These are phyloP conservation scores for Micromesistius poutassou DNA, from an alignment of 2,797 vertebrate genomes.

Conservation along the genomic window DNA sequence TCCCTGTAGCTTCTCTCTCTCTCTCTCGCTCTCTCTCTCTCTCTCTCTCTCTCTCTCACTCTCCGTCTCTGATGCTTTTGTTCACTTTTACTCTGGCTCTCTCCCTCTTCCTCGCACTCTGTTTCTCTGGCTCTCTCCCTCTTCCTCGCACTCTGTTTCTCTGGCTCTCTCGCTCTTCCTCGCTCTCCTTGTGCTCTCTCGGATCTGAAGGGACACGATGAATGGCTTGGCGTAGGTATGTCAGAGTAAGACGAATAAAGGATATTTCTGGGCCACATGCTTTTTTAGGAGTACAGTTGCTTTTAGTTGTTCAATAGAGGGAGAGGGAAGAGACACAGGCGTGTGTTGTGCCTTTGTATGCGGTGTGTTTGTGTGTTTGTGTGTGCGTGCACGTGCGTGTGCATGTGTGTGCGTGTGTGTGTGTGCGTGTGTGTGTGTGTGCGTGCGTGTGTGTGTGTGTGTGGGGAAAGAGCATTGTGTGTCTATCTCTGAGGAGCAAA, in stretches of 20 bases:
- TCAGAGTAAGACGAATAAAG: conserved; percentile 48
- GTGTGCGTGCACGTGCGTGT: not conserved
- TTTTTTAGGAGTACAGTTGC: conserved; percentile 42
- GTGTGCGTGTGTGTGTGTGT: conserved; percentile 14
- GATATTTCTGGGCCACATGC: conserved; percentile 58
- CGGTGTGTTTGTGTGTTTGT: not conserved
- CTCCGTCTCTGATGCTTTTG: not conserved
- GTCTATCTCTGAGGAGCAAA: conserved; percentile 58
- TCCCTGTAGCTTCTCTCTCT: conserved; percentile 7
- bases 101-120: too few relatives aligned
- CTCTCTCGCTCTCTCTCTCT: not conserved
- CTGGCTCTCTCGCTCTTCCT: not conserved
- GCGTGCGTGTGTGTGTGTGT: not conserved
- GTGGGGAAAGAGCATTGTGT: conserved; percentile 40
- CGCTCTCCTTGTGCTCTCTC: conserved; percentile 27
- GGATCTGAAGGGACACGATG: conserved; percentile 5
- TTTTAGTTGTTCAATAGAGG: conserved; percentile 24
- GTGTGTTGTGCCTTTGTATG: conserved; percentile 1
- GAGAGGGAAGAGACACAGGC: not conserved
- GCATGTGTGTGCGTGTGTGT: conserved; percentile 1
- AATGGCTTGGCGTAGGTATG: conserved; percentile 52
- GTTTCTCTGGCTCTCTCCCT: too few relatives aligned
- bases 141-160: too few relatives aligned
- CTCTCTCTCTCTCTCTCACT: too few relatives aligned
- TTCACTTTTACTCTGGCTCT: too few relatives aligned